These are phyloP conservation scores for Stenurella melanura DNA, from an alignment of 2,888 invertebrate genomes.

Conservation along the genomic window DNA sequence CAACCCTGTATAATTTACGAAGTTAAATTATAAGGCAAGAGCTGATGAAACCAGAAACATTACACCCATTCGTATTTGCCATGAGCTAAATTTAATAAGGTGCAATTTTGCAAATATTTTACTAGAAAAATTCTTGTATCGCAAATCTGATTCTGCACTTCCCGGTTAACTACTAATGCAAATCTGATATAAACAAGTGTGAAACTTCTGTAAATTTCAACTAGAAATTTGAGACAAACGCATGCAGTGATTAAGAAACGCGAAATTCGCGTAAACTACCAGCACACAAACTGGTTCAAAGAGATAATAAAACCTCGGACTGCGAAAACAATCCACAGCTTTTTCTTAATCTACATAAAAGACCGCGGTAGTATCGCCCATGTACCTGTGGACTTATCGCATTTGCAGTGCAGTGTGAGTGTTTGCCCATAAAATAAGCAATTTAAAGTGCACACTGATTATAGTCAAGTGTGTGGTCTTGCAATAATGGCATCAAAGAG, in stretches of 20 bases:
- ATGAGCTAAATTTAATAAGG: neutral
- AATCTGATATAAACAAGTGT: neutral
- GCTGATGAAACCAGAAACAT: neutral
- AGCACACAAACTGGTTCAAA: conserved; percentile 48
- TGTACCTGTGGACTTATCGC: conserved; percentile 49
- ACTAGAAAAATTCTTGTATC: neutral
- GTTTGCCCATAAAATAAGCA: conserved; percentile 53
- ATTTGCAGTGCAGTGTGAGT: conserved; percentile 51
- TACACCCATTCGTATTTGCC: neutral
- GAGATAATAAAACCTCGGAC: conserved; percentile 49
- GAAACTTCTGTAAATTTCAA: conserved; percentile 4
- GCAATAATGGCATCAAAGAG: conserved; percentile 38
- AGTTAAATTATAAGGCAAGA: no score
- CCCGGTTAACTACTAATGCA: neutral
- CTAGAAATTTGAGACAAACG: neutral
- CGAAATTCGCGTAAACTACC: conserved; percentile 44
- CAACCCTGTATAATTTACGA: no score
- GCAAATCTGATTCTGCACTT: neutral
- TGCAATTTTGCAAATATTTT: neutral
- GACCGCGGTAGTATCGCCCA: conserved; percentile 43
- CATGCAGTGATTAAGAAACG: conserved; percentile 7
- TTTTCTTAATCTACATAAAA: conserved; percentile 44
- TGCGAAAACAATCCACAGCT: conserved; percentile 37
- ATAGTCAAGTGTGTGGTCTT: conserved; percentile 51
- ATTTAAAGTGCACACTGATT: conserved; percentile 55